Evolutionary conservation across 2,113 vertebrate species (phyloP).

Genomic region (Psilopsiagon aurifrons): DNA sequence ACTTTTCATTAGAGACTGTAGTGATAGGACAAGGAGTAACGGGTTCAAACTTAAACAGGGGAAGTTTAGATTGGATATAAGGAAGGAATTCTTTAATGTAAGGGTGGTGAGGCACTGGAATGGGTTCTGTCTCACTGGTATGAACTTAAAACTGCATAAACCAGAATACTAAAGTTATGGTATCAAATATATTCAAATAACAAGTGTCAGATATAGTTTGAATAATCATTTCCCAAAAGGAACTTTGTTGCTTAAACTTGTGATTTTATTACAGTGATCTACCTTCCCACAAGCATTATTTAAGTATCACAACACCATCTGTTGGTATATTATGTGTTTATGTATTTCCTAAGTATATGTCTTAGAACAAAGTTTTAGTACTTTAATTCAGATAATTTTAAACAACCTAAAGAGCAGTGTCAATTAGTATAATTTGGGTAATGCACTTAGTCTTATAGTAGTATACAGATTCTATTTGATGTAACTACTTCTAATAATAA

Average conservation of each 20-base stretch:
- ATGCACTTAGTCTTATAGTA: not conserved
- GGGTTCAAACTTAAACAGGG: too few species aligned
- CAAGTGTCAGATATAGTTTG: not conserved
- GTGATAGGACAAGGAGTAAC: too few species aligned
- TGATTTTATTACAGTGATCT: constrained; percentile 13
- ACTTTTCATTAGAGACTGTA: too few species aligned
- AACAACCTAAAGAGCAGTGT: not conserved
- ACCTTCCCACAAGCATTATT: not conserved
- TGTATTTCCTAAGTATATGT: not conserved
- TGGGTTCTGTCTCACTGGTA: not conserved
- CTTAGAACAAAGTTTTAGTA: not conserved
- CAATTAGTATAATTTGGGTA: not conserved
- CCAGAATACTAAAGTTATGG: not conserved
- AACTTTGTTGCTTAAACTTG: constrained; percentile 22
- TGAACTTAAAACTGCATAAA: not conserved
- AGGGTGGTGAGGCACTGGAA: too few species aligned
- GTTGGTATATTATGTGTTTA: constrained; percentile 16
- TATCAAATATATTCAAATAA: not conserved
- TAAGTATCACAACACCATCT: constrained; percentile 35
- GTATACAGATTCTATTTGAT: not conserved
- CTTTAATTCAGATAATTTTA: not conserved
- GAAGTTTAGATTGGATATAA: too few species aligned
- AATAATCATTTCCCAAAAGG: constrained; percentile 3
- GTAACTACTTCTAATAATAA: not conserved
- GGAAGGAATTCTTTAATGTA: too few species aligned